Evolutionary conservation across 2,797 vertebrate genomes (phyloP).

Genomic region (Masticophis lateralis): DNA sequence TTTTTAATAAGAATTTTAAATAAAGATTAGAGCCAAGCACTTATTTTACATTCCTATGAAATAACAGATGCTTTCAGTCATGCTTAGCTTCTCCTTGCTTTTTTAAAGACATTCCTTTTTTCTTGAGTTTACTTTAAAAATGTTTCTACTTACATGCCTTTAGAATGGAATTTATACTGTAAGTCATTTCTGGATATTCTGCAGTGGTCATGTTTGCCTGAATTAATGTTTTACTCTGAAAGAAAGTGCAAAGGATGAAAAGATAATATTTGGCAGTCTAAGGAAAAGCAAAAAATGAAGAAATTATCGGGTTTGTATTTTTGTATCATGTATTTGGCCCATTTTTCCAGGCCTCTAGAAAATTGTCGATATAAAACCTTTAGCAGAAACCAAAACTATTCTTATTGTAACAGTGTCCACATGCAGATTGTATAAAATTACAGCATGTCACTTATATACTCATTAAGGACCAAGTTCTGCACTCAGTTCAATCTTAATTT

Average conservation of each 20-base stretch:
- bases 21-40: not conserved
- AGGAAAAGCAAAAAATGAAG: not conserved
- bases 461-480: not conserved
- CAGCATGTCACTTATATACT: not conserved
- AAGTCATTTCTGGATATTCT: not conserved
- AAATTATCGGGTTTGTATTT: not conserved
- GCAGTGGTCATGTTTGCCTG: not conserved
- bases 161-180: not conserved
- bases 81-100: not conserved
- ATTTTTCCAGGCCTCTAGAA: not conserved
- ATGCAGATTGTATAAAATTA: not conserved
- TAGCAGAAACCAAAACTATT: not conserved
- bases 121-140: not conserved
- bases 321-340: not conserved
- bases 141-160: not conserved
- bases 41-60: not conserved
- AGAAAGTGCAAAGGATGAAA: not conserved
- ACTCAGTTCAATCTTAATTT: not conserved
- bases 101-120: not conserved
- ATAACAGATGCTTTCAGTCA: not conserved
- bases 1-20: not conserved
- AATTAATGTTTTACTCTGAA: not conserved
- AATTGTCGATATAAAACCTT: not conserved
- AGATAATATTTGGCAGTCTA: not conserved
- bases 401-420: fast-evolving